These are phyloP conservation scores for Scarus forsteni DNA, from an alignment of 2,797 vertebrate species.

Conservation along the genomic window DNA sequence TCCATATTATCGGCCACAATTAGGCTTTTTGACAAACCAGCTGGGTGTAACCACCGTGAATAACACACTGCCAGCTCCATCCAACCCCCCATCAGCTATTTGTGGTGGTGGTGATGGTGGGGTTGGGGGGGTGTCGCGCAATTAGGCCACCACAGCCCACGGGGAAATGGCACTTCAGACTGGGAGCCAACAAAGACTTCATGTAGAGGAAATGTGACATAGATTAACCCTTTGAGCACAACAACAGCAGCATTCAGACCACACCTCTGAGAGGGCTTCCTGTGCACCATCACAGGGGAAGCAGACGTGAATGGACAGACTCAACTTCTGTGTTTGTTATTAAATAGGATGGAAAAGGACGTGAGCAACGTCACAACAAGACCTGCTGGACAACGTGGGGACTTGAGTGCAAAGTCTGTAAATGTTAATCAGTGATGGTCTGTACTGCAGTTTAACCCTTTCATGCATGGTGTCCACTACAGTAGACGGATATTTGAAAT, in stretches of 20 bases:
- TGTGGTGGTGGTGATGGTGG: background rate
- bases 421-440: no score
- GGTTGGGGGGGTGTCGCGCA: conserved; percentile 10
- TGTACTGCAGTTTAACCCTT: no score
- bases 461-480: no score
- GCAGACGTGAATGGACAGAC: conserved; percentile 22
- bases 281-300: conserved; percentile 30
- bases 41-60: conserved; percentile 45
- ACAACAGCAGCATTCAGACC: conserved; percentile 29
- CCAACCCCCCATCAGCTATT: conserved; percentile 42
- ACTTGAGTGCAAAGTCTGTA: no score
- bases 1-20: conserved; percentile 26
- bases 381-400: no score
- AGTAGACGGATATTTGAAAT: no score
- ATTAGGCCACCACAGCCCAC: conserved; percentile 61
- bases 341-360: conserved; percentile 34
- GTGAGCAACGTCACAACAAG: conserved; percentile 24
- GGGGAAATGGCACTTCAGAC: conserved; percentile 58
- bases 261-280: conserved; percentile 23
- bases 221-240: conserved; percentile 48
- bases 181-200: conserved; percentile 46
- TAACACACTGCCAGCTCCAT: conserved; percentile 45
- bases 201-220: conserved; percentile 49
- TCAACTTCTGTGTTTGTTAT: conserved; percentile 47
- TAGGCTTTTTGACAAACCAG: conserved; percentile 51